Conservation (phyloP, 2,113 vertebrate species). For the Struthio camelus region DNA sequence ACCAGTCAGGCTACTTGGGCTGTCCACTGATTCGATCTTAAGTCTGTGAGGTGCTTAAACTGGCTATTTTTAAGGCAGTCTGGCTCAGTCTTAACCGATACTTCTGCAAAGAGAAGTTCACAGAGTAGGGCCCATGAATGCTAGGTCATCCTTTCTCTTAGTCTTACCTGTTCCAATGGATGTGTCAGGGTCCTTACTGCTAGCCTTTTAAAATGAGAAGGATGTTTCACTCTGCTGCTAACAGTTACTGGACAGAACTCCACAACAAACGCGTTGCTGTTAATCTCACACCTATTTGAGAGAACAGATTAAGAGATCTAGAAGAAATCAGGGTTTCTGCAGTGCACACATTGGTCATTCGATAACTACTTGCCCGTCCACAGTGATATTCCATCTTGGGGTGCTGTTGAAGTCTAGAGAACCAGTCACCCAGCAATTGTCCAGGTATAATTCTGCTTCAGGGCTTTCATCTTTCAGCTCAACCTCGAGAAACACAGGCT, state of each 20-base stretch:
- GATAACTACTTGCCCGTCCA: constrained; percentile 30
- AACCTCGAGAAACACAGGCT: constrained; percentile 42
- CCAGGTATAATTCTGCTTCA: neutral
- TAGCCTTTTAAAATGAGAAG: constrained; percentile 51
- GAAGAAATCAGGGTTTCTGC: neutral
- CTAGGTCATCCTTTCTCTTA: neutral
- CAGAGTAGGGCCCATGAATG: neutral
- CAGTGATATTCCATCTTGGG: constrained; percentile 29
- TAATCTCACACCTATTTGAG: constrained; percentile 29
- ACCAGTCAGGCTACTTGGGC: neutral
- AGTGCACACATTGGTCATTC: neutral
- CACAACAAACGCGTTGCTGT: neutral
- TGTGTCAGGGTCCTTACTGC: neutral
- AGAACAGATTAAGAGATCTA: neutral
- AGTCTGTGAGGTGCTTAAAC: neutral
- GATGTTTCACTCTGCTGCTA: constrained; percentile 10
- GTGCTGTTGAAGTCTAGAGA: constrained; percentile 6
- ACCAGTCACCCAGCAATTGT: constrained; percentile 37
- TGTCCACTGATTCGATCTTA: neutral
- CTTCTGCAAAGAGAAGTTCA: neutral
- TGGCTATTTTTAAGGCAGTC: neutral
- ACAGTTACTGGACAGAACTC: neutral
- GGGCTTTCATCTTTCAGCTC: constrained; percentile 9
- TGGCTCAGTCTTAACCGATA: neutral
- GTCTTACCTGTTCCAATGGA: neutral